Base-by-base conservation (phyloP, 2,888 invertebrate species). In the Noctua janthina region DNA sequence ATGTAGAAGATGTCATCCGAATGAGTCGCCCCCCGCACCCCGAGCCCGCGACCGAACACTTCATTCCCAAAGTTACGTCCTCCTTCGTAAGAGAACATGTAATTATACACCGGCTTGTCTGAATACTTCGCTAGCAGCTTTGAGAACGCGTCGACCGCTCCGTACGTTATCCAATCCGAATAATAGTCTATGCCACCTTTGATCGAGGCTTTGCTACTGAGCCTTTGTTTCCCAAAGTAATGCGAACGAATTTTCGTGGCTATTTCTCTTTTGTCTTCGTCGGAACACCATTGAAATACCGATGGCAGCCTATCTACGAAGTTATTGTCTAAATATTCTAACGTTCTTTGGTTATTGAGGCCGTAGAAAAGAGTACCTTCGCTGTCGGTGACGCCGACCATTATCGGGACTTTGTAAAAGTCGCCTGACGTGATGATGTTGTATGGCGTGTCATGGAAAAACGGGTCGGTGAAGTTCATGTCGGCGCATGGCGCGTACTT, bases 1-100 rank as follows among this genome's bases (percentile, higher is more conserved):
- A 96, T 78, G 91, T 97, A 97, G 90, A 96, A 96, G 20, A 96
- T 80, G 77, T 97, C 97, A 72, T 96, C 97, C 0, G 94, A 92
- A 83, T 97, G 97, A 0, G 95, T 92, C 0, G 95, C 94, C 1
- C 95, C 96, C 4, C 82, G 81, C 76, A 92, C 51, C 0, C 82
- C 78, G 6, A 90, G 56, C 2, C 87, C 77, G 7, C 83, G 76
- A 1, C 94, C 93, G 11, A 95, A 93, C 1, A 95, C 66, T 1
- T 84, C 80, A 81, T 94, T 96, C 0, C 93, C 94, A 62, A 95
- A 95, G 82, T 96, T 96, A 35, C 96, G 92, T 29, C 86, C 90
- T 5, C 96, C 96, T 79, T 94, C 92, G 81, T 96, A 96, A 1
- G 94, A 89, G 83, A 96, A 96, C 77, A 95, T 88, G 82, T 96